Evolutionary conservation across 2,797 vertebrate species (phyloP).

Genomic region (Columba guinea): DNA sequence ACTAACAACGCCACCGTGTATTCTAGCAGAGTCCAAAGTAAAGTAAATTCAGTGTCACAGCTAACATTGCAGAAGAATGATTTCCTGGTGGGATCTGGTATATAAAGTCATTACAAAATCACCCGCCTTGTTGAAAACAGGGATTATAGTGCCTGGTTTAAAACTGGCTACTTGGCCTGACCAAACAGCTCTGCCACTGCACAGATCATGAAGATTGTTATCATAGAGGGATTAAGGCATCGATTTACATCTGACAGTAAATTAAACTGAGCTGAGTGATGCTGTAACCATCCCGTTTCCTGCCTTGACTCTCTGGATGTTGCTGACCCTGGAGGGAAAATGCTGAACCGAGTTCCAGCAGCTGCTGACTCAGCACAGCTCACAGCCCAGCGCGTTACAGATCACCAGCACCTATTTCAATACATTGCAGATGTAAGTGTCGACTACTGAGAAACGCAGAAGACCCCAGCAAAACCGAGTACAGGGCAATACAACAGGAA

Average conservation of each 20-base stretch:
- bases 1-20: not conserved
- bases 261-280: conserved; percentile 22
- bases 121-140: not conserved
- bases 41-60: not conserved
- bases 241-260: not conserved
- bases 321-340: not conserved
- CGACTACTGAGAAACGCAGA: accelerated
- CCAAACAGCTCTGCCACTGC: not conserved
- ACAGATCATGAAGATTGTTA: not conserved
- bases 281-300: not conserved
- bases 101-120: not conserved
- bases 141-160: not conserved
- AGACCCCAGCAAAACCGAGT: not conserved
- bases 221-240: not conserved
- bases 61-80: not conserved
- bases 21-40: not conserved
- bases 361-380: not conserved
- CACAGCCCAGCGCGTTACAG: not conserved
- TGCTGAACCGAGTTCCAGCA: not conserved
- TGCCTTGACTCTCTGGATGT: not conserved
- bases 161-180: not conserved
- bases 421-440: not conserved
- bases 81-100: not conserved
- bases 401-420: not conserved
- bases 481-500: not conserved